Conservation (phyloP, 23 tunicate species). For the Oikopleura albicans region DNA sequence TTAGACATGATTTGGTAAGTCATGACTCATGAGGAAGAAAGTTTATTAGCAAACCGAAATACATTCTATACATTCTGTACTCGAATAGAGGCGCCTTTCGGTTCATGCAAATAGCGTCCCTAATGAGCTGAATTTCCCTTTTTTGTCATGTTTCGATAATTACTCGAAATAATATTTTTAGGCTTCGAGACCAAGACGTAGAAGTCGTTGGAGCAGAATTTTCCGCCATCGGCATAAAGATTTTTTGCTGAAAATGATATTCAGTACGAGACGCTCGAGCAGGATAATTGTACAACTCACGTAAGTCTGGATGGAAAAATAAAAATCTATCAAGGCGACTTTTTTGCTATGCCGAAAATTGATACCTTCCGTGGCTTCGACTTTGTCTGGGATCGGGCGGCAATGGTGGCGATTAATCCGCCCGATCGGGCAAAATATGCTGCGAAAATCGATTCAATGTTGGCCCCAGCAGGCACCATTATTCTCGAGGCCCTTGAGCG, state of each 20-base stretch:
- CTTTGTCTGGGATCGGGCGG: not conserved
- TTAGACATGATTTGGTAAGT: constrained; percentile 32
- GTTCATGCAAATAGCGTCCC: too few species aligned
- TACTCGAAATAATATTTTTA: not conserved
- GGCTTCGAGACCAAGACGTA: constrained; percentile 35
- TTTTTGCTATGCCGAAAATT: constrained; percentile 3
- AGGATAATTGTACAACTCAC: not conserved
- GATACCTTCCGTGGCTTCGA: not conserved
- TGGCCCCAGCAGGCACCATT: not conserved
- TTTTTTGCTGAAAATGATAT: constrained; percentile 32
- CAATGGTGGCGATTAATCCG: not conserved
- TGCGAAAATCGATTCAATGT: not conserved
- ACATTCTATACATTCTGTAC: too few species aligned
- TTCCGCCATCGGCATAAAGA: constrained; percentile 26
- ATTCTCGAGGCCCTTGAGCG: not conserved
- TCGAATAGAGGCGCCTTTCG: too few species aligned
- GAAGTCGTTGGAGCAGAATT: constrained; percentile 61
- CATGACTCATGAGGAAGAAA: not conserved
- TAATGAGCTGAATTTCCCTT: too few species aligned
- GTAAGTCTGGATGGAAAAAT: not conserved
- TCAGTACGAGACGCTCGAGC: constrained; percentile 29
- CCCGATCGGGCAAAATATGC: constrained; percentile 14
- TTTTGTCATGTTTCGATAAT: too few species aligned
- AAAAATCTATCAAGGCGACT: constrained; percentile 33
- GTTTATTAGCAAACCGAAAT: too few species aligned